Evolutionary conservation across 1,140 invertebrate species (phyloP), one percentile per base, ranked within the genome.

Genomic region (Brachionus paranguensis): DNA sequence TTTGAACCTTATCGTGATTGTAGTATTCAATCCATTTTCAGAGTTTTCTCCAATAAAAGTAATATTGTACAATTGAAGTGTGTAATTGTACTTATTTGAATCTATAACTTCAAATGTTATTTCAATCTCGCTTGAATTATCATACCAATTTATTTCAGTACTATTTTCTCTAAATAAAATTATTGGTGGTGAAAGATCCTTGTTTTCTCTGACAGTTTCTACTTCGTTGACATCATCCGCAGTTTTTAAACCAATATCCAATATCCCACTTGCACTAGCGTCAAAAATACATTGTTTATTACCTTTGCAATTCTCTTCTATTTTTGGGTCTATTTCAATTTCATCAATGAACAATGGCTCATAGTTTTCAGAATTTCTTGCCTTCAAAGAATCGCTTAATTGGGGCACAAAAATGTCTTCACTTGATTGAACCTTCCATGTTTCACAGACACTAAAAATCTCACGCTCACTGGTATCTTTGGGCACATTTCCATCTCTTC

Each of bases 281-380:
- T 74, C 70, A 45, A 20, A 74, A 11, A 74, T 74, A 50, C 70
- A 74, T 8, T 43, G n/a, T 20, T 47, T 47, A 20, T 8, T 47
- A 20, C 43, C 24, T 17, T 12, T 17, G 20, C 70, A 74, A 24
- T 12, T n/a, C 43, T 41, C 11, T 8, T 41, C n/a, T 7, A 43
- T 14, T 7, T 17, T 2, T 20, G 14, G 11, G 33, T 53, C 20
- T 10, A 41, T 17, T 20, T 37, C 3, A 8, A 79, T 20, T 41
- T 79, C 78, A 43, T 78, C 76, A 41, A 47, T 47, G 33, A 79
- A 79, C n/a, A 33, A 29, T 55, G 78, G 78, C 6, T 14, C n/a
- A 79, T 60, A 79, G n/a, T 2, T 27, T 8, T 47, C 7, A 8
- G 33, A 0, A 10, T 11, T 55, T n/a, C 33, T 55, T 12, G 6